Conservation (phyloP, 2,113 vertebrate species). For the Agapornis roseicollis region DNA sequence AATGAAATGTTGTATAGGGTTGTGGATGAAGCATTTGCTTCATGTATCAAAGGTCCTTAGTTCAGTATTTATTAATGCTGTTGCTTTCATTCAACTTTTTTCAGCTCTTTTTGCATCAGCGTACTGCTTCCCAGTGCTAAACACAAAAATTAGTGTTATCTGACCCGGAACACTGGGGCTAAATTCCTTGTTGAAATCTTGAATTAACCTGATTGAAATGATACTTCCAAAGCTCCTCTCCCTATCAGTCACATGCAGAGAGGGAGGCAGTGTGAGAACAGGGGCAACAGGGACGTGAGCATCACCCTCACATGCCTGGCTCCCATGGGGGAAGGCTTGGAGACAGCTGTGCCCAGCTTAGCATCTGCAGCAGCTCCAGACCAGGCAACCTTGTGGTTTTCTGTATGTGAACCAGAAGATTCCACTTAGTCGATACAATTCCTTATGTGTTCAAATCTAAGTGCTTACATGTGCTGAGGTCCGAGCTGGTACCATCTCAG, state of each 20-base stretch:
- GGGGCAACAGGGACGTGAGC: rapidly evolving
- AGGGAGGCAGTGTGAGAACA: neutral
- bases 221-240: neutral
- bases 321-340: rapidly evolving
- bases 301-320: too few species aligned
- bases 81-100: constrained; percentile 44
- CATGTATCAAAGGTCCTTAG: constrained; percentile 57
- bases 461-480: rapidly evolving
- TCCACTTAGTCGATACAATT: too few species aligned
- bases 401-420: neutral
- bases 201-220: neutral
- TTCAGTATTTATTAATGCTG: constrained; percentile 38
- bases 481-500: neutral
- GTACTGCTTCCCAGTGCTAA: neutral
- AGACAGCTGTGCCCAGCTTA: neutral
- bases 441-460: neutral
- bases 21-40: constrained; percentile 37
- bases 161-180: neutral
- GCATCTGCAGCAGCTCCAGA: neutral
- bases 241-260: rapidly evolving
- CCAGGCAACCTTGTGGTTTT: neutral
- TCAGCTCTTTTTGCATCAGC: neutral
- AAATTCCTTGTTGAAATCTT: neutral
- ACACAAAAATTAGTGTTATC: neutral
- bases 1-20: constrained; percentile 29